Evolutionary conservation across 2,113 vertebrate genomes (phyloP), one percentile per base, ranked within the genome.

Genomic region (Indicator maculatus): DNA sequence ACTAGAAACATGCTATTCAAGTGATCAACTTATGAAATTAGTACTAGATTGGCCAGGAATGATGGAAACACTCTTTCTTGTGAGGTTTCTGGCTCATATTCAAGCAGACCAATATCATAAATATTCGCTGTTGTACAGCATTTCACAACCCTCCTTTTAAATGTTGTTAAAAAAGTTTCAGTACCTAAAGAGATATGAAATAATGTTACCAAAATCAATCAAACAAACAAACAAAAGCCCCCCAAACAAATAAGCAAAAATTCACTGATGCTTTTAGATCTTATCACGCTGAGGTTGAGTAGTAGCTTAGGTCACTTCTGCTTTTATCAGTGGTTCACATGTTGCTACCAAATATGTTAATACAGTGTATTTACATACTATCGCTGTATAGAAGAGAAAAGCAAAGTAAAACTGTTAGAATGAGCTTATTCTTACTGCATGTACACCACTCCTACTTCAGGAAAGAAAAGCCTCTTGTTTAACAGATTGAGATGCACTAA

Each of bases 401-500:
- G 10, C 65, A 83, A 91, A 90, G 58, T 80, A 83, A 85, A 93
- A 33, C 41, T 72, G 56, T 74, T 86, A 90, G 79, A 94, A 91
- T 74, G 83, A 88, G 60, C 69, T 83, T 94, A 85, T 95, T 94
- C 88, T 88, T 93, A 26, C 55, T 89, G 59, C n/a, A 63, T 45
- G 36, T 38, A 60, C 72, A 61, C 60, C 33, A 88, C 76, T 47
- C 47, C 41, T 67, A 80, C 75, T 88, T 83, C 52, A 86, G 69
- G 80, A 93, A 86, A 96, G 67, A 96, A 95, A 91, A 88, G 83
- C 16, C 66, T 86, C 91, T 92, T 96, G 92, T 95, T 90, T 71
- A 70, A 64, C 53, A 86, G 80, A 90, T 33, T 90, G 90, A 95
- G 73, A 95, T 69, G 71, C 11, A 41, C 72, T 80, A 77, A 88